Evolutionary conservation across 2,888 invertebrate genomes (phyloP).

Genomic region (Hirudinaria manillensis): DNA sequence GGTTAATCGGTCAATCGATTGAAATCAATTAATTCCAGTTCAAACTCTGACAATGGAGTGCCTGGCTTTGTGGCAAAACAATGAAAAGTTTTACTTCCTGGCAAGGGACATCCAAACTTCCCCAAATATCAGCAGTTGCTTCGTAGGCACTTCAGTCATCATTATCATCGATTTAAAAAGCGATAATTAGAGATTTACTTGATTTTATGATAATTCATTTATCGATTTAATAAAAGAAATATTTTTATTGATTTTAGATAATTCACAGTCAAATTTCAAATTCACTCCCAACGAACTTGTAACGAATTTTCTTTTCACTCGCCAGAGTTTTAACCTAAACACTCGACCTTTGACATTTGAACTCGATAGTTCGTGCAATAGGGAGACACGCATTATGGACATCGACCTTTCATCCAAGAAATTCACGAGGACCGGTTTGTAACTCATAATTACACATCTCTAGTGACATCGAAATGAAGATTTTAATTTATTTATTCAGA

Average conservation of each 20-base stretch:
- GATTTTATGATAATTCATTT: too few relatives aligned
- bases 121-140: slow-evolving; percentile 27
- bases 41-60: slow-evolving; percentile 27
- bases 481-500: too few relatives aligned
- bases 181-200: neutral
- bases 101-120: slow-evolving; percentile 23
- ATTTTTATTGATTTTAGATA: too few relatives aligned
- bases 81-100: slow-evolving; percentile 26
- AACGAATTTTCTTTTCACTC: neutral
- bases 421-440: slow-evolving; percentile 20
- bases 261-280: too few relatives aligned
- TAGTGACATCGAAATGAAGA: too few relatives aligned
- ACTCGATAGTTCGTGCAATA: slow-evolving; percentile 21
- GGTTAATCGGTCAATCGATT: neutral
- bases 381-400: slow-evolving; percentile 23
- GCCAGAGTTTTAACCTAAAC: slow-evolving; percentile 23
- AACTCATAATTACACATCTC: neutral
- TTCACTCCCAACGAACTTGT: too few relatives aligned
- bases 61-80: slow-evolving; percentile 29
- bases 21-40: neutral
- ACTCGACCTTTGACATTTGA: slow-evolving; percentile 24
- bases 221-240: too few relatives aligned
- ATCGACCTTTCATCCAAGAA: slow-evolving; percentile 18
- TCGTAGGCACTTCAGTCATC: slow-evolving; percentile 23
- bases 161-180: neutral